Conservation (phyloP, 2,888 invertebrate species). For the Caenorhabditis sp. region DNA sequence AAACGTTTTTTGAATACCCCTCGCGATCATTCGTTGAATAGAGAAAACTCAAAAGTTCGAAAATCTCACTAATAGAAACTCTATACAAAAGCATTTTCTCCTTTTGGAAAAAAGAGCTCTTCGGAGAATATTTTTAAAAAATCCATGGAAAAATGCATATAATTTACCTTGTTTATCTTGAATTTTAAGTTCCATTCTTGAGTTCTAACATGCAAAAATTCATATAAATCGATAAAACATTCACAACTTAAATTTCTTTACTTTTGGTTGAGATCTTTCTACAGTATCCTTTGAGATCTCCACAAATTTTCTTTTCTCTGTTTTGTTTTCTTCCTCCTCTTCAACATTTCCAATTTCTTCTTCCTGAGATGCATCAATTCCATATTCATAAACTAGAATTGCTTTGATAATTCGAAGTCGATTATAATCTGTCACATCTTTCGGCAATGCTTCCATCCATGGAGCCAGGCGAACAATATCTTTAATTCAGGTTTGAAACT, state of each 20-base stretch:
- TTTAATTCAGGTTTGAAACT: no score
- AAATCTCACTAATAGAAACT: no score
- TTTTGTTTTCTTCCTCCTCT: not conserved
- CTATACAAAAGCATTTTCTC: no score
- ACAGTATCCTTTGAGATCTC: not conserved
- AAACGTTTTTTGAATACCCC: no score
- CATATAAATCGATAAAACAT: no score
- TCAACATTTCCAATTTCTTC: not conserved
- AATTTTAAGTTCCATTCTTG: not conserved
- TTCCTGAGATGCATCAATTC: slow-evolving; percentile 8
- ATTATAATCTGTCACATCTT: slow-evolving; percentile 43
- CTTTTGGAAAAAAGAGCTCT: no score
- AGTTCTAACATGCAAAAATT: no score
- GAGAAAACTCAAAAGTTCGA: no score
- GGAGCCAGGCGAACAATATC: slow-evolving; percentile 57
- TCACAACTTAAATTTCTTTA: slow-evolving; percentile 33
- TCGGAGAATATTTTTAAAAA: not conserved
- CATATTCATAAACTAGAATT: slow-evolving; percentile 57
- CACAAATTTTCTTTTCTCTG: not conserved
- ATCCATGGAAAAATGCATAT: not conserved
- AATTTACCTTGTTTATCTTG: not conserved
- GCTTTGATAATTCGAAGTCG: slow-evolving; percentile 45
- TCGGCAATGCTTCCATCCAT: slow-evolving; percentile 55
- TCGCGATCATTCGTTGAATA: no score
- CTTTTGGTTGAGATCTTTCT: slow-evolving; percentile 7